Evolutionary conservation across 2,888 invertebrate species (phyloP), one percentile per base, ranked within the genome.

Genomic region (Psylliodes chrysocephalus): DNA sequence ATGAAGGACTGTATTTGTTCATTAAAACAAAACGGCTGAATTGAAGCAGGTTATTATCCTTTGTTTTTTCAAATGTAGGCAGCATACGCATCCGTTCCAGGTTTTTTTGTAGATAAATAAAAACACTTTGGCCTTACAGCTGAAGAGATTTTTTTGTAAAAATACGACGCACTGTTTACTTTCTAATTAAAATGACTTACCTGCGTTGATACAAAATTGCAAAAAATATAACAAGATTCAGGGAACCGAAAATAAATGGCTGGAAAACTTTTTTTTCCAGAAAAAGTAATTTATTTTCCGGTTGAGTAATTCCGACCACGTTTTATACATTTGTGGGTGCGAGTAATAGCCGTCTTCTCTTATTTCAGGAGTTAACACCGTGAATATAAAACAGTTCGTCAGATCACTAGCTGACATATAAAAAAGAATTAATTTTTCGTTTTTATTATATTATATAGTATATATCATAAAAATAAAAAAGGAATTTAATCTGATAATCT

Each of bases 281-380:
- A 22, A 18, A 38, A 38, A 53, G 38, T 38, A 19, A 53, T 53
- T 53, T 30, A 53, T 53, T 53, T 53, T 53, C 19, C 22, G n/a
- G 19, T 7, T 38, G 19, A 22, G 17, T 18, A 38, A 53, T 53
- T 53, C 53, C 4, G 17, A 22, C 53, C 53, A 53, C 53, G 53
- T 53, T 30, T 54, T 25, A 42, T 22, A 40, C 28, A 54, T 54
- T 30, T 18, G 42, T 12, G 25, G 44, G 8, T 28, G 18, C 44
- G 55, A 19, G 15, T 38, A 55, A 28, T 30, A 25, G 44, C 55
- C 15, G 44, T n/a, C 42, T 28, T 28, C 25, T 15, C 38, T 44
- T 30, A 55, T 55, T 55, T 44, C 18, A 3, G n/a, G n/a, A 30
- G 30, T 42, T 30, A 55, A 28, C 44, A 28, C 28, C 44, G 12